Conservation (phyloP, 2,113 vertebrate species). For the Erythrocercus mccallii region DNA sequence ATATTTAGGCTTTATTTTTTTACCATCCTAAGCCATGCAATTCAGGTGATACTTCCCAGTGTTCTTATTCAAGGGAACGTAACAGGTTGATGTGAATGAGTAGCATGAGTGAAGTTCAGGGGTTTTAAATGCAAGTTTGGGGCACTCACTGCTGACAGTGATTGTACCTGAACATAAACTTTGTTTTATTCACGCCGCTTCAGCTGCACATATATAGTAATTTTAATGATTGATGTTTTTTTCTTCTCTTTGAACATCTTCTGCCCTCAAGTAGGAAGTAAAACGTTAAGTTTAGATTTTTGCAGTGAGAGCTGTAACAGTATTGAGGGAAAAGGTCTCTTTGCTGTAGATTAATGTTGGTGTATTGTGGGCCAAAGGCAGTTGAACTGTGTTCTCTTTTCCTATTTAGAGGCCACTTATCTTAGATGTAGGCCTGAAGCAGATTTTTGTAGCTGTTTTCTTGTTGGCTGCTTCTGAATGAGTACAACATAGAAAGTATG, state of each 20-base stretch:
- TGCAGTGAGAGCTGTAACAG: not conserved
- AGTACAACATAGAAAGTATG: not conserved
- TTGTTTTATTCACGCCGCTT: not conserved
- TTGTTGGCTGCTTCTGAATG: not conserved
- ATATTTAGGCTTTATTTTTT: not conserved
- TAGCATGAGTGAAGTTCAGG: not conserved
- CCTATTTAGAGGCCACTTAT: not conserved
- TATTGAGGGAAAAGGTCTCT: not conserved
- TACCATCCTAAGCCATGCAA: not conserved
- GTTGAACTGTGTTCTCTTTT: not conserved
- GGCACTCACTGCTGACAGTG: not conserved
- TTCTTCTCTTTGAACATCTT: not conserved
- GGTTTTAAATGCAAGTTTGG: not conserved
- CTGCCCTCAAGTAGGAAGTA: not conserved
- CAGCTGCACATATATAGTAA: not conserved
- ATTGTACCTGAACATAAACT: not conserved
- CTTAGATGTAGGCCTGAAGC: not conserved
- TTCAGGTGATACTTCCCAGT: not conserved
- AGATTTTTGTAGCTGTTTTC: not conserved
- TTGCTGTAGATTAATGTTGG: not conserved
- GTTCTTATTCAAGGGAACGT: not conserved
- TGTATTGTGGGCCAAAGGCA: not conserved
- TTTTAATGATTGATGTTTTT: not conserved
- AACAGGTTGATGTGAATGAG: not conserved
- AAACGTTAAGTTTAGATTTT: not conserved